Evolutionary conservation across 1,140 invertebrate genomes (phyloP), one percentile per base, ranked within the genome.

Genomic region (Heliconius nattereri): DNA sequence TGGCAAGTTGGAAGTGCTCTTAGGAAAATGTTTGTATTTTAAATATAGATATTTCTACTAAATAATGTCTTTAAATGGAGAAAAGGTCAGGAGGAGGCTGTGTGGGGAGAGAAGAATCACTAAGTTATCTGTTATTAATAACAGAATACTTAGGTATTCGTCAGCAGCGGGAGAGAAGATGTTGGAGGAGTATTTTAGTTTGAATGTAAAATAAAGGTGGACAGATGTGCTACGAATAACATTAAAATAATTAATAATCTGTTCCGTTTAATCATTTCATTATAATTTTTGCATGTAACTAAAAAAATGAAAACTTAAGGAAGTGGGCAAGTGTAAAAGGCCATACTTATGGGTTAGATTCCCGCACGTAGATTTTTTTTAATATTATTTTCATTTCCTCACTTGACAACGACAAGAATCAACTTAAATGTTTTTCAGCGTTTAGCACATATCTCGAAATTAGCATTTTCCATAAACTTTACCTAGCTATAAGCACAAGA

Each of bases 191-290:
- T 66, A 5, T 26, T 29, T 5, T 29, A 66, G 11, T 66, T 9
- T 66, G n/a, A 26, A 66, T 66, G n/a, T 66, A 9, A 66, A 26
- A 66, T 66, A 29, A 66, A 13, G 23, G n/a, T 66, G 23, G 9
- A 26, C 23, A 66, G 23, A 26, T 66, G 23, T 66, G 23, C 23
- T 26, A 66, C 57, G 13, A 57, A 26, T 66, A 66, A 66, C 11
- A 66, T 66, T 66, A 26, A 72, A 72, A 72, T 37, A 72, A 29
- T 72, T 72, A 32, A 37, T 72, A 72, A 72, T 37, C n/a, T 37
- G 20, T 72, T 72, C 29, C 7, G 19, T 40, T 72, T 29, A 71
- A 26, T 37, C 19, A 52, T 71, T 71, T 71, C 70, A 71, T 57
- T 57, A 57, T 57, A 57, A 57, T 57, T 57, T 57, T 57, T 23